Percentiles rank a stretch among this genome's conserved stretches.
Evolutionary conservation across 2,797 vertebrate species (phyloP).

Genomic region (Amphiprion clarkii): DNA sequence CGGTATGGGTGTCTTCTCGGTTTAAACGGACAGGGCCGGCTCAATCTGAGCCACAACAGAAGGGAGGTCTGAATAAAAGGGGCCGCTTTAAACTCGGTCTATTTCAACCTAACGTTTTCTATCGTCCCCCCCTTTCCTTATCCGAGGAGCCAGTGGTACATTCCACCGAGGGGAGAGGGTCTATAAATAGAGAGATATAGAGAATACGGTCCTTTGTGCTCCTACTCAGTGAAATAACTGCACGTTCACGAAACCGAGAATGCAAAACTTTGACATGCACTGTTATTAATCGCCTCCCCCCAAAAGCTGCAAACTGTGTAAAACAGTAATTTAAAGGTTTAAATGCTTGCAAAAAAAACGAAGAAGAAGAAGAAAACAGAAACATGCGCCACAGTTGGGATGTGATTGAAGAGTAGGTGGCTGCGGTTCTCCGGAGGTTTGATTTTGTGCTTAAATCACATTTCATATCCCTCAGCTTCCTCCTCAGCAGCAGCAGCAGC

Average conservation of each 20-base stretch:
- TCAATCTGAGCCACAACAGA: constrained; percentile 85
- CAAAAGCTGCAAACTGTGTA: neutral
- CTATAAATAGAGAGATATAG: constrained; percentile 89
- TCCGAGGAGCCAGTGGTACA: constrained; percentile 77
- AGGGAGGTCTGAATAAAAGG: constrained; percentile 84
- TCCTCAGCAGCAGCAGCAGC: constrained; percentile 21
- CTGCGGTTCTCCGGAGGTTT: constrained; percentile 13
- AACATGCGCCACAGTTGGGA: neutral
- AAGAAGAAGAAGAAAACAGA: neutral
- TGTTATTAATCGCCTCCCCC: neutral
- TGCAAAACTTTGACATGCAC: constrained; percentile 10
- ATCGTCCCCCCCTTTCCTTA: constrained; percentile 46
- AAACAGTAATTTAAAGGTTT: neutral
- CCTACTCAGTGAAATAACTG: constrained; percentile 68
- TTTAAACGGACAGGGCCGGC: constrained; percentile 96
- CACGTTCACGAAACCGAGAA: constrained; percentile 36
- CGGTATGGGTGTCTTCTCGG: constrained; percentile 96
- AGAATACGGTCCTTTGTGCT: constrained; percentile 86
- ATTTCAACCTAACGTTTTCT: constrained; percentile 49
- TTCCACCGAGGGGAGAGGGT: constrained; percentile 80
- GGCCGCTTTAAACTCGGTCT: constrained; percentile 56
- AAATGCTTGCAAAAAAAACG: neutral
- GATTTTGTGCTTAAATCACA: constrained; percentile 27
- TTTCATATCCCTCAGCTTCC: constrained; percentile 1
- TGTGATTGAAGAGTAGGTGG: neutral